These are phyloP conservation scores for Furnarius figulus DNA, from an alignment of 2,113 vertebrate species.

Conservation along the genomic window DNA sequence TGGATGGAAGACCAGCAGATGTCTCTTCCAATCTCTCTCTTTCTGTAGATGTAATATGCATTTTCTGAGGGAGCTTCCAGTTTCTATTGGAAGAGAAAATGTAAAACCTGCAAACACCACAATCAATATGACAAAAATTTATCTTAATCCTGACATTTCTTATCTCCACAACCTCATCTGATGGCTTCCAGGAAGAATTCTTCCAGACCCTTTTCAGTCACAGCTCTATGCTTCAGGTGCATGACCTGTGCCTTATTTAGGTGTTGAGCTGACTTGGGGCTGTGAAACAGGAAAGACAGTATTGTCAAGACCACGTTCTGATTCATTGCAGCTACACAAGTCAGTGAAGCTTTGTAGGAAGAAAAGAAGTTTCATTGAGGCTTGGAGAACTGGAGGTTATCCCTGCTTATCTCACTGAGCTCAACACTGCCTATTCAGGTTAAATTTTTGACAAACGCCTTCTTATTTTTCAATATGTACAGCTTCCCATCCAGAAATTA, in stretches of 20 bases:
- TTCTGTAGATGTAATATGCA: not conserved
- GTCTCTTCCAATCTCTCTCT: not conserved
- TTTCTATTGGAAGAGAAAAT: not conserved
- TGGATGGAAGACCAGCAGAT: not conserved
- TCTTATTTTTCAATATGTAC: not conserved
- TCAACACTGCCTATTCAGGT: not conserved
- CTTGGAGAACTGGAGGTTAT: not conserved
- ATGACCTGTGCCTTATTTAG: not conserved
- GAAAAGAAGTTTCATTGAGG: not conserved
- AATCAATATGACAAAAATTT: not conserved
- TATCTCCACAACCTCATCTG: not conserved
- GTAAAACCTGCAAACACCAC: not conserved
- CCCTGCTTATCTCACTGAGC: too few species aligned
- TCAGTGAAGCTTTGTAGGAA: not conserved
- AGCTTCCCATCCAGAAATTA: not conserved
- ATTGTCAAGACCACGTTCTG: not conserved
- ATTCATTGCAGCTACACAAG: not conserved
- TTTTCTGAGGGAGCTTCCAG: not conserved
- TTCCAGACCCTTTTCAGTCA: not conserved
- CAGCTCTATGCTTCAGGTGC: not conserved
- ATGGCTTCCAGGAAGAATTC: not conserved
- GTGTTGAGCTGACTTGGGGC: not conserved
- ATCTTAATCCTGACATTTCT: not conserved
- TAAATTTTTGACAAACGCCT: not conserved
- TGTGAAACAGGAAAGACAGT: not conserved